Evolutionary conservation across 2,797 vertebrate genomes (phyloP).

Genomic region (Anas bernieri): DNA sequence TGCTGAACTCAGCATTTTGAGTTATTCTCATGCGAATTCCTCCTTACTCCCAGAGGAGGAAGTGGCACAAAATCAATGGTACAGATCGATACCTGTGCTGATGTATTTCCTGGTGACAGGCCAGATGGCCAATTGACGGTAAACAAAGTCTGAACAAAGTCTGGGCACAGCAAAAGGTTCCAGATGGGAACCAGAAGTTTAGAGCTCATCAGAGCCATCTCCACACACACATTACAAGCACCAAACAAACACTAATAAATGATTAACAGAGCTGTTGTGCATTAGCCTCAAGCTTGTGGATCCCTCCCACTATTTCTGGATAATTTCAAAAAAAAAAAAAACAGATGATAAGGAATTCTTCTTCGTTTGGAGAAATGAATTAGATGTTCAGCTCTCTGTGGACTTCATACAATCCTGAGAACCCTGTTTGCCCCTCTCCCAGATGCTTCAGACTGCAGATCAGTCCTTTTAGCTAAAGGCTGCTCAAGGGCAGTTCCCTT

Average conservation of each 20-base stretch:
- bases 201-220: conserved; percentile 52
- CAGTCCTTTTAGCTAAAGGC: background rate
- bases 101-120: conserved; percentile 25
- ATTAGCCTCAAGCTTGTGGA: background rate
- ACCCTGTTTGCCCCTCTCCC: background rate
- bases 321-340: background rate
- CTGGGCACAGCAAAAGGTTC: conserved; percentile 26
- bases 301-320: background rate
- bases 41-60: background rate
- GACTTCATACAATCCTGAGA: background rate
- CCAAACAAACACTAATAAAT: conserved; percentile 53
- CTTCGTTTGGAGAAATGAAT: background rate
- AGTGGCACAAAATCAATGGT: conserved; percentile 42
- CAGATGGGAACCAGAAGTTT: conserved; percentile 54
- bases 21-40: conserved; percentile 1
- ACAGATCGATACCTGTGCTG: conserved; percentile 40
- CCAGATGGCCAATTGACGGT: background rate
- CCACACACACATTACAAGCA: background rate
- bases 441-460: background rate
- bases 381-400: background rate
- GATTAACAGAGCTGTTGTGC: conserved; percentile 31
- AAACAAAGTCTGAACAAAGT: conserved; percentile 65
- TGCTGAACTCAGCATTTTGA: background rate
- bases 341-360: background rate
- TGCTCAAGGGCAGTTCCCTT: background rate